A percentile compares a stretch with the other conserved stretches of the same genome.
These are phyloP conservation scores for Gadus chalcogrammus DNA, from an alignment of 2,113 vertebrate genomes.

Conservation along the genomic window DNA sequence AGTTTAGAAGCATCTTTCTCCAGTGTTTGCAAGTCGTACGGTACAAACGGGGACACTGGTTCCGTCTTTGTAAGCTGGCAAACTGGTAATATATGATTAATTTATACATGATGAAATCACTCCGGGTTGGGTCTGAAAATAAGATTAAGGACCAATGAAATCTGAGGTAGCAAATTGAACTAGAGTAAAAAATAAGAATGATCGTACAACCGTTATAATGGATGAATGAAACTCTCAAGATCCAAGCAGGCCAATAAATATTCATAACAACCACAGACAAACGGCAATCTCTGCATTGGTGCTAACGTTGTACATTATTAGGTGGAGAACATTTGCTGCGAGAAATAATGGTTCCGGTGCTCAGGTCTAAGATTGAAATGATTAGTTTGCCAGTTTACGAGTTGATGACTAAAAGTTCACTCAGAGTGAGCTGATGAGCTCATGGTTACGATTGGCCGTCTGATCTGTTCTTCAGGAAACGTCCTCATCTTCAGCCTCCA, in stretches of 20 bases:
- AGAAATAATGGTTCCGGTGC: neutral
- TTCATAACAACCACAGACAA: too few species aligned
- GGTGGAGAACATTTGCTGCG: too few species aligned
- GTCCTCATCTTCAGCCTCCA: slow-evolving; percentile 69
- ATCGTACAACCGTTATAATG: neutral
- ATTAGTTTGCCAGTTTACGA: slow-evolving; percentile 62
- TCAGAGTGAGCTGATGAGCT: slow-evolving; percentile 45
- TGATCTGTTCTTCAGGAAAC: slow-evolving; percentile 72
- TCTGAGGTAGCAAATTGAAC: slow-evolving; percentile 69
- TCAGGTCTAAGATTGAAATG: too few species aligned
- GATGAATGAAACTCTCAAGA: slow-evolving; percentile 2
- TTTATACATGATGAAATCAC: slow-evolving; percentile 48
- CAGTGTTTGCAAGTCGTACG: slow-evolving; percentile 72
- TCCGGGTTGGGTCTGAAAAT: slow-evolving; percentile 36
- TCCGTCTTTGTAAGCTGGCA: slow-evolving; percentile 60
- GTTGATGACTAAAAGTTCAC: slow-evolving; percentile 25
- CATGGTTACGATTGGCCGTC: slow-evolving; percentile 49
- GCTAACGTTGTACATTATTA: neutral
- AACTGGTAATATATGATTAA: slow-evolving; percentile 39
- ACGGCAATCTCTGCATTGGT: too few species aligned
- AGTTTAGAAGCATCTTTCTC: slow-evolving; percentile 46
- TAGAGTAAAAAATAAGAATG: slow-evolving; percentile 29
- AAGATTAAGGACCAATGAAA: slow-evolving; percentile 48
- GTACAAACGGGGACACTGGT: slow-evolving; percentile 50
- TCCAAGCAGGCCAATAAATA: slow-evolving; percentile 5